Percentiles rank a stretch among this genome's conserved stretches.
These are phyloP conservation scores for Lacanobia oleracea DNA, from an alignment of 2,888 invertebrate species.

Conservation along the genomic window DNA sequence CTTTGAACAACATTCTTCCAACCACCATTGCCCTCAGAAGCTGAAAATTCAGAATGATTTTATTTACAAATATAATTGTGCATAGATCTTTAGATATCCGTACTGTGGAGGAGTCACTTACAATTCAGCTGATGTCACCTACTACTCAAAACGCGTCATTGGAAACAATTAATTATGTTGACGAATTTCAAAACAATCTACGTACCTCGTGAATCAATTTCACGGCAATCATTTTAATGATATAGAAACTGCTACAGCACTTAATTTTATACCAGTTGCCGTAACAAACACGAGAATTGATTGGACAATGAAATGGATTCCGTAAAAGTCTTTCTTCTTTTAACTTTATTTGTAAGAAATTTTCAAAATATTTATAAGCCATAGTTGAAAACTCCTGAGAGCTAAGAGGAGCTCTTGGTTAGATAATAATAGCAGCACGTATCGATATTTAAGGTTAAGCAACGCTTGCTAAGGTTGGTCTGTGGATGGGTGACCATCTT, in stretches of 20 bases:
- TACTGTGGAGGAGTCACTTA: not conserved
- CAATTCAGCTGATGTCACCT: not conserved
- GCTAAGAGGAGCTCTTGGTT: too few species aligned
- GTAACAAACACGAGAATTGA: conserved; percentile 6
- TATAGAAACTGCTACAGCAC: conserved; percentile 10
- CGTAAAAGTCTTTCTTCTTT: conserved; percentile 29
- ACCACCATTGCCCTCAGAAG: not conserved
- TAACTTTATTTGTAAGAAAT: conserved; percentile 39
- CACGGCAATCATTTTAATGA: conserved; percentile 33
- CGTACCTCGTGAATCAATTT: conserved; percentile 14
- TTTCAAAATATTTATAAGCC: not conserved
- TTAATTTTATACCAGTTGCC: conserved; percentile 14
- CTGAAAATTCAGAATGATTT: not conserved
- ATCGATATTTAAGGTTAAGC: too few species aligned
- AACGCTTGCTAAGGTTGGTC: too few species aligned
- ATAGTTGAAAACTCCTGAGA: too few species aligned
- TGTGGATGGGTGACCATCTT: too few species aligned
- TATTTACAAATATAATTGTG: not conserved
- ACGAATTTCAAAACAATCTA: not conserved
- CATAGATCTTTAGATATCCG: not conserved
- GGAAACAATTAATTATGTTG: not conserved
- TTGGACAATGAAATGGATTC: conserved; percentile 55
- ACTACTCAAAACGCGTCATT: not conserved
- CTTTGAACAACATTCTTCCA: not conserved
- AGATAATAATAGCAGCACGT: too few species aligned